Evolutionary conservation across 2,113 vertebrate genomes (phyloP), one percentile per base, ranked within the genome.

Genomic region (Sinosuthora webbiana): DNA sequence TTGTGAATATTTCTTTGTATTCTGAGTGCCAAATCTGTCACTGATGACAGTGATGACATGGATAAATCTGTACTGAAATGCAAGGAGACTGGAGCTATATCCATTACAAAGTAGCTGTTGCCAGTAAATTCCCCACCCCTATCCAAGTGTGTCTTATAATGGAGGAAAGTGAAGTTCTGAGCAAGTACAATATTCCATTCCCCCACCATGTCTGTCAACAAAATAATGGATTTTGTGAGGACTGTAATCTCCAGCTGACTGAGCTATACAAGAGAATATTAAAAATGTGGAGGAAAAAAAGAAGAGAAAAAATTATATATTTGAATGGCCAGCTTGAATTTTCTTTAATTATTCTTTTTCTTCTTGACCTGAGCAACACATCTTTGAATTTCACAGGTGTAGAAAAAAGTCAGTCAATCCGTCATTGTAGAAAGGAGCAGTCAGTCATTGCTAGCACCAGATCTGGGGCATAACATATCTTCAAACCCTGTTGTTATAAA

Each of bases 151-250:
- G 22, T 35, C n/a, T 65, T 37, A 8, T n/a, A n/a, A 60, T 55
- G 35, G 45, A 86, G 52, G 31, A 47, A n/a, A 59, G n/a, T 3
- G 4, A 30, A 44, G 23, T 49, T 83, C 56, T 31, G 42, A 45
- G 20, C 41, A 63, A 63, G 39, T n/a, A 25, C 18, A 55, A 7
- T 47, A 33, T 55, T 90, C 33, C 56, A 18, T 35, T 80, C 24
- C 21, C 25, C 7, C 5, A 49, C 5, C 19, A 52, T 0, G 0
- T 67, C 23, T 15, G 30, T 47, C 82, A 78, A n/a, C 7, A 70
- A 53, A 84, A 53, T 15, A 78, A 57, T 14, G 15, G 14, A 23
- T 70, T 90, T 52, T 92, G 6, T 74, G 28, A 35, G 25, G 10
- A 25, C 31, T 64, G 11, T 71, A 33, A 16, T 71, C 41, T 90